Conservation (phyloP, 2,113 vertebrate genomes). For the cat (Felis catus) region DNA sequence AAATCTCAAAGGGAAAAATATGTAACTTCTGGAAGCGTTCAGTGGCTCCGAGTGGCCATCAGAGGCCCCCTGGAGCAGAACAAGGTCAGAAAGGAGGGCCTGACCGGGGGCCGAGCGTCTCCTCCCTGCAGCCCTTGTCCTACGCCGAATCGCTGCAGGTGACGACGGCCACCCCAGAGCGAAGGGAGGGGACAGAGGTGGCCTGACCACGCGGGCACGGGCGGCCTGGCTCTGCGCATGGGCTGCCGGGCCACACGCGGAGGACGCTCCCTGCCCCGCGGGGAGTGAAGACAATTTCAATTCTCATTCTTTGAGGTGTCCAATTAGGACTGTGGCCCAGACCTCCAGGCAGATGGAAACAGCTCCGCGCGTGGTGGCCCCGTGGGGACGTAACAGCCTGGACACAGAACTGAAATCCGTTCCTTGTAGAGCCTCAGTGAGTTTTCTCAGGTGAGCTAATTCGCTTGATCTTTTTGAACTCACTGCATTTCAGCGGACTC, state of each 20-base stretch:
- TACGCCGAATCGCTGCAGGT: fast-evolving
- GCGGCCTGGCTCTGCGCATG: too few species aligned
- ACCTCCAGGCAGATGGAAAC: too few species aligned
- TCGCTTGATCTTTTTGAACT: neutral
- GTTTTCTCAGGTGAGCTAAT: slow-evolving; percentile 11
- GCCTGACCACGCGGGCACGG: neutral
- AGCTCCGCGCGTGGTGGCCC: neutral
- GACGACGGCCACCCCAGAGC: neutral
- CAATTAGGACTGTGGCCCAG: neutral
- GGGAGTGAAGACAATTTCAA: neutral
- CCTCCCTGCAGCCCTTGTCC: too few species aligned
- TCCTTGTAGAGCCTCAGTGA: neutral
- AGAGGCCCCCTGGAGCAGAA: neutral
- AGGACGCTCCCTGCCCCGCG: neutral
- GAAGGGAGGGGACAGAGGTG: neutral
- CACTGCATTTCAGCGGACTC: neutral
- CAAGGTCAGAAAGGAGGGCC: neutral
- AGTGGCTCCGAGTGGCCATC: neutral
- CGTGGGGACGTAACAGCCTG: neutral
- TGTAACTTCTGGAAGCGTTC: neutral
- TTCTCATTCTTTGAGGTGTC: neutral
- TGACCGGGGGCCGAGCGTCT: too few species aligned
- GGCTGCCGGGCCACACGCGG: too few species aligned
- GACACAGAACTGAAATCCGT: neutral
- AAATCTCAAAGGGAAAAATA: neutral